A percentile compares a stretch with the other conserved stretches of the same genome.
Conservation (phyloP, 2,113 vertebrate genomes). For the Eurypyga helias region DNA sequence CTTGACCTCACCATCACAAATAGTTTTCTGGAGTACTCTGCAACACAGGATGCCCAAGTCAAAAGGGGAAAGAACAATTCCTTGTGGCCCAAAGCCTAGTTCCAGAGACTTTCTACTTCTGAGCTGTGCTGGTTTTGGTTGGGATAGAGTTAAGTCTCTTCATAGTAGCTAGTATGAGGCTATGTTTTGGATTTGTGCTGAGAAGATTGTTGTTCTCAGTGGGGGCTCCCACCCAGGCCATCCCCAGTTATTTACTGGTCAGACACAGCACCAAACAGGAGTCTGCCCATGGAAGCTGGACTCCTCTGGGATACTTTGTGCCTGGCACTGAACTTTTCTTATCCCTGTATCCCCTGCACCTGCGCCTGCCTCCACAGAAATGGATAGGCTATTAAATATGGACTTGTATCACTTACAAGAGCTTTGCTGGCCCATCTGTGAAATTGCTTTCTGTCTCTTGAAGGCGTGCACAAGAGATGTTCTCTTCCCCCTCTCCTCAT, state of each 20-base stretch:
- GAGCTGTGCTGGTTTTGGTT: neutral
- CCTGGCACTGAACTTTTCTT: neutral
- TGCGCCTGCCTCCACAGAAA: neutral
- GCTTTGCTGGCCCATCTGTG: conserved; percentile 27
- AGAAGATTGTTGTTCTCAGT: neutral
- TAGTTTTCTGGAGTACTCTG: neutral
- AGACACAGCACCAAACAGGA: neutral
- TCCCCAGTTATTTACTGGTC: neutral
- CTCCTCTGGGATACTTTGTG: neutral
- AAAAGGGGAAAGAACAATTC: neutral
- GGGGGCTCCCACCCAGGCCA: neutral
- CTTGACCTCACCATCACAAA: neutral
- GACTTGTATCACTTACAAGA: conserved; percentile 44
- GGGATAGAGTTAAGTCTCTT: too few species aligned
- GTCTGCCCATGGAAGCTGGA: neutral
- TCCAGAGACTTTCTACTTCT: neutral
- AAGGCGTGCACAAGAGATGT: neutral
- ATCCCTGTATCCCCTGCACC: neutral
- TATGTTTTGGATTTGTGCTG: too few species aligned
- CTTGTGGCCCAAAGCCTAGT: neutral
- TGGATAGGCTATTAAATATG: conserved; percentile 50
- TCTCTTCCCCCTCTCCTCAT: neutral
- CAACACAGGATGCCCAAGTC: neutral
- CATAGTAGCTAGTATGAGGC: too few species aligned
- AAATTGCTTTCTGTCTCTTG: conserved; percentile 45